Evolutionary conservation across 2,113 vertebrate species (phyloP).

Genomic region (Gracilinanus agilis): DNA sequence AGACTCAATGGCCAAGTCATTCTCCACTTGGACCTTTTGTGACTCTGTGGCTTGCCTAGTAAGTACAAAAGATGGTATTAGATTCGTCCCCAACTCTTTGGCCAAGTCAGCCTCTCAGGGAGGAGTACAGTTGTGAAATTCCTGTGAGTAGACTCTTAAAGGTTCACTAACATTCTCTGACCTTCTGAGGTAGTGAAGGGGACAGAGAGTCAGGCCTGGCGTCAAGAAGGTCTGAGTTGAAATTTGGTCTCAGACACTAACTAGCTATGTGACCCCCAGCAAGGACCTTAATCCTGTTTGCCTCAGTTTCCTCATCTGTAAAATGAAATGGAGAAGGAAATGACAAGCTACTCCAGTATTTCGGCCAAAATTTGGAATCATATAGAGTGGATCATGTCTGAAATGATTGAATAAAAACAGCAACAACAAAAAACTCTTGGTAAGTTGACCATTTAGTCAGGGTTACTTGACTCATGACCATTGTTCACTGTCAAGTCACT

Average conservation of each 20-base stretch:
- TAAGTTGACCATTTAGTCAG: not conserved
- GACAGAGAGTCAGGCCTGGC: too few relatives aligned
- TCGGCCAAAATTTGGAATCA: too few relatives aligned
- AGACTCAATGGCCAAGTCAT: not conserved
- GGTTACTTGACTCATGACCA: not conserved
- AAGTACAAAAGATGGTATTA: not conserved
- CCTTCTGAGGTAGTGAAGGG: too few relatives aligned
- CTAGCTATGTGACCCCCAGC: too few relatives aligned
- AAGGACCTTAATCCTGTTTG: too few relatives aligned
- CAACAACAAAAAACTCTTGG: not conserved
- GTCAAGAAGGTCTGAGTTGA: too few relatives aligned
- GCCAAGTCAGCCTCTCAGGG: not conserved
- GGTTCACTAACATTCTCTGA: not conserved
- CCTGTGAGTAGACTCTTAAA: not conserved
- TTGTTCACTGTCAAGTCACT: not conserved
- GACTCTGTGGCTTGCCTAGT: not conserved
- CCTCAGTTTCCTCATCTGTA: too few relatives aligned
- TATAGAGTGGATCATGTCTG: too few relatives aligned
- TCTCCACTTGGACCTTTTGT: not conserved
- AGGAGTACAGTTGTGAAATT: not conserved
- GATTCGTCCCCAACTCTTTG: not conserved
- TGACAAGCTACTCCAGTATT: too few relatives aligned
- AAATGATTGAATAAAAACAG: too few relatives aligned
- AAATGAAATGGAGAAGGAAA: too few relatives aligned
- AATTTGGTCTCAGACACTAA: too few relatives aligned